Evolutionary conservation across 2,888 invertebrate species (phyloP).

Genomic region (Chloromyia formosa): DNA sequence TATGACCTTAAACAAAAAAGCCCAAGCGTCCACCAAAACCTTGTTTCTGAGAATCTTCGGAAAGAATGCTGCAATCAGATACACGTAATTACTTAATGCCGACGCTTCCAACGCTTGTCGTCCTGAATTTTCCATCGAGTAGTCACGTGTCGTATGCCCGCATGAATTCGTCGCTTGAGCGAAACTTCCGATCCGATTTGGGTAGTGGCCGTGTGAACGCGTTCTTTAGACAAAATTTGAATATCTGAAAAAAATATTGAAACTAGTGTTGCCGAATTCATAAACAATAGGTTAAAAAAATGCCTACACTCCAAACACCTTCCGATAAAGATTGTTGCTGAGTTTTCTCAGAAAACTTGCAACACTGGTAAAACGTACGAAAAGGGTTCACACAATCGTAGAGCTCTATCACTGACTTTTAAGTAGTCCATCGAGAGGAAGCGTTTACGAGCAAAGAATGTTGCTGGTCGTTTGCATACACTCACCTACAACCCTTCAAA

Average conservation of each 20-base stretch:
- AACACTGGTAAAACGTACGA: not conserved
- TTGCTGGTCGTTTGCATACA: conserved; percentile 36
- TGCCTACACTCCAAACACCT: not conserved
- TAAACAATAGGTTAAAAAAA: not conserved
- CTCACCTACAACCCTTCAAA: conserved; percentile 18
- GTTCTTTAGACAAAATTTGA: conserved; percentile 31
- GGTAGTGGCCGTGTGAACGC: conserved; percentile 52
- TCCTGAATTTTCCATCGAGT: conserved; percentile 24
- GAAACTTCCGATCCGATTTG: conserved; percentile 52
- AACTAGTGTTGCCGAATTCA: conserved; percentile 39
- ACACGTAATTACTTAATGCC: conserved; percentile 52
- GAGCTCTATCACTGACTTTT: conserved; percentile 34
- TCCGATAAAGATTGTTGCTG: not conserved
- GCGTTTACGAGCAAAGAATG: conserved; percentile 31
- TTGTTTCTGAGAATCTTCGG: conserved; percentile 43
- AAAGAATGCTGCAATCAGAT: conserved; percentile 54
- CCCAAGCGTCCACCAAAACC: conserved; percentile 14
- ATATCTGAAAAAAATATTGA: conserved; percentile 1
- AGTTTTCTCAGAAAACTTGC: not conserved
- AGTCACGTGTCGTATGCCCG: conserved; percentile 54
- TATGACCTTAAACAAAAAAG: conserved; percentile 32
- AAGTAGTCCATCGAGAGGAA: conserved; percentile 37
- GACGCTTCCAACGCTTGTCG: conserved; percentile 38
- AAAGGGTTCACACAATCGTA: conserved; percentile 20
- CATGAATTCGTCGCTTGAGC: conserved; percentile 53